Evolutionary conservation across 2,888 invertebrate species (phyloP), one percentile per base, ranked within the genome.

Genomic region (Acleris laterana): DNA sequence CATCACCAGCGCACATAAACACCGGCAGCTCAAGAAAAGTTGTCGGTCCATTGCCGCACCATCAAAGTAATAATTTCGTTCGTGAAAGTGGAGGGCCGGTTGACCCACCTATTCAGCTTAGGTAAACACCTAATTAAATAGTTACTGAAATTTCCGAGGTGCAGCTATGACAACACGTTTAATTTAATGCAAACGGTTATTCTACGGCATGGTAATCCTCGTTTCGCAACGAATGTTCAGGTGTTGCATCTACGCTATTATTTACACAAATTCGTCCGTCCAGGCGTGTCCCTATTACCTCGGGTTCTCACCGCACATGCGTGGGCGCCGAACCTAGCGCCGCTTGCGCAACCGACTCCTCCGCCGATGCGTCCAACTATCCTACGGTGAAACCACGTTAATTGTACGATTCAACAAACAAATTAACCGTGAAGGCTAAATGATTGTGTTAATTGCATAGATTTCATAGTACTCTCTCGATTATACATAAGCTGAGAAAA

Each of bases 361-460:
- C 71, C 74, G 60, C 50, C 62, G 71, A 75, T 74, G 69, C 62
- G 71, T 73, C 67, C 70, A 73, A 69, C 74, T 77, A 80, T 76
- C 77, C 78, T 80, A 77, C 77, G 76, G 73, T 74, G 75, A 79
- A 80, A 81, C 78, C 81, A 81, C 71, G 82, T 79, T 87, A 85
- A 87, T 87, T 85, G 78, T 78, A 77, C 77, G 81, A 83, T 85
- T 81, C 81, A 82, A 79, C 77, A 72, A 76, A 81, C 83, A 84
- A 88, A 89, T 88, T 84, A 86, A 79, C 77, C 84, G 74, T 81
- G 89, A 89, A 89, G 89, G 89, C 71, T 81, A 72, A 69, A 69
- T 68, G 70, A 67, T 64, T 74, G 73, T 75, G 77, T 74, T 78
- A 74, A 80, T 79, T 78, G 76, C 69, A 71, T 72, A 76, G 66